Evolutionary conservation across 2,797 vertebrate species (phyloP).

Genomic region (Etheostoma nigrum): DNA sequence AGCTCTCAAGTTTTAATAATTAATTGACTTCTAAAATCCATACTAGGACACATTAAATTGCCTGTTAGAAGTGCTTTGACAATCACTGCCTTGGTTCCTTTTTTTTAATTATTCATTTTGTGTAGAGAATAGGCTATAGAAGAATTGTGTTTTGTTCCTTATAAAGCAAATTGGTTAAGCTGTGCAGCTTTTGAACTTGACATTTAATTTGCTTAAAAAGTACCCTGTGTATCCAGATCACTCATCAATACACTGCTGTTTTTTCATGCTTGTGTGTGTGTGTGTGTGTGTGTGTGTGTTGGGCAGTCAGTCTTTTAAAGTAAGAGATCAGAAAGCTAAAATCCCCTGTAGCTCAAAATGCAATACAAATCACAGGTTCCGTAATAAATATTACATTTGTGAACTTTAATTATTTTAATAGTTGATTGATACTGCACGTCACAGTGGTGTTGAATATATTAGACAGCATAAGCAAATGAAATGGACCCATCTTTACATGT

Average conservation of each 20-base stretch:
- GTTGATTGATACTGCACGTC: neutral
- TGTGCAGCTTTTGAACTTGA: neutral
- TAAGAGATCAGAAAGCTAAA: neutral
- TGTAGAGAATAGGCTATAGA: neutral
- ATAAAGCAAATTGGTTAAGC: conserved; percentile 1
- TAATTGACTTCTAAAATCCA: neutral
- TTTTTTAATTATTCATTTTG: conserved; percentile 5
- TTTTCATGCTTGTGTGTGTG: neutral
- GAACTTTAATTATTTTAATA: neutral
- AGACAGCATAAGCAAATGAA: neutral
- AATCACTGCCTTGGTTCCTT: neutral
- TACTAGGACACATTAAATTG: neutral
- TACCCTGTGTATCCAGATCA: neutral
- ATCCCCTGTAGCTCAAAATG: neutral
- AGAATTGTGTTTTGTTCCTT: neutral
- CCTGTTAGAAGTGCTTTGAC: neutral
- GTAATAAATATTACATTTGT: neutral
- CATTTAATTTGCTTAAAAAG: conserved; percentile 16
- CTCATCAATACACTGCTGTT: neutral
- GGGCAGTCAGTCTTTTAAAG: neutral
- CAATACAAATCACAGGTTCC: neutral
- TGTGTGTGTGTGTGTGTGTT: neutral
- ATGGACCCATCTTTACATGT: neutral
- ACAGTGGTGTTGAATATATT: neutral
- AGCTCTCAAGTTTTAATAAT: neutral